These are phyloP conservation scores for Campopleginae sp. DNA, from an alignment of 2,888 invertebrate species.

Conservation along the genomic window DNA sequence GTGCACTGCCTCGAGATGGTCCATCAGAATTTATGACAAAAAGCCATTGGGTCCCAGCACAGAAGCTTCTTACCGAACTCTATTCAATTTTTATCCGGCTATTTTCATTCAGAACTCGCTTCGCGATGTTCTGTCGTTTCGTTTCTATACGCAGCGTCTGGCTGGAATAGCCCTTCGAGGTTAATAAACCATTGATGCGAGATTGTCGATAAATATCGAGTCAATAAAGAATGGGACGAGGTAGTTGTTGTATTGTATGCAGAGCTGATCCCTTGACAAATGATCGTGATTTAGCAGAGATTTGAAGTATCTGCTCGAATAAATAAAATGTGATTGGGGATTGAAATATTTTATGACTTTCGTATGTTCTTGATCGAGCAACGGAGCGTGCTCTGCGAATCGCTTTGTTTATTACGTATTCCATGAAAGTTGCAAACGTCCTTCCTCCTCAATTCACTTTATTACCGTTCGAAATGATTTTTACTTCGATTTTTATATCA, in stretches of 20 bases:
- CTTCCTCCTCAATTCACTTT: neutral
- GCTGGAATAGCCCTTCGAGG: constrained; percentile 2
- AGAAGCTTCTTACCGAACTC: neutral
- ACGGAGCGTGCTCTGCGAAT: neutral
- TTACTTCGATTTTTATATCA: neutral
- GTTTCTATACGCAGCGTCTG: constrained; percentile 6
- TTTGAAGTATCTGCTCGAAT: neutral
- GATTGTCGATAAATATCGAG: constrained; percentile 47
- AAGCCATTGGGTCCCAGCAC: neutral
- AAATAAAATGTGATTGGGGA: neutral
- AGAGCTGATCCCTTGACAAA: neutral
- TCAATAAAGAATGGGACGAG: constrained; percentile 11
- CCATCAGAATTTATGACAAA: constrained; percentile 17
- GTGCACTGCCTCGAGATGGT: constrained; percentile 1
- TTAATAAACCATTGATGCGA: constrained; percentile 33
- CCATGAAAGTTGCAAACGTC: neutral
- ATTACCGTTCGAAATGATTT: neutral
- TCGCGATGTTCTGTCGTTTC: neutral
- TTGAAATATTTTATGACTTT: neutral
- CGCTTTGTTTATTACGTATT: neutral
- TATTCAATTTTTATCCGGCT: neutral
- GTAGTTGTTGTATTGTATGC: neutral
- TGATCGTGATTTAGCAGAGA: neutral
- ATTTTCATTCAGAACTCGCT: neutral
- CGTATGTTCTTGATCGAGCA: neutral